These are phyloP conservation scores for Nyctereutes procyonoides DNA, from an alignment of 2,113 vertebrate genomes.

Conservation along the genomic window DNA sequence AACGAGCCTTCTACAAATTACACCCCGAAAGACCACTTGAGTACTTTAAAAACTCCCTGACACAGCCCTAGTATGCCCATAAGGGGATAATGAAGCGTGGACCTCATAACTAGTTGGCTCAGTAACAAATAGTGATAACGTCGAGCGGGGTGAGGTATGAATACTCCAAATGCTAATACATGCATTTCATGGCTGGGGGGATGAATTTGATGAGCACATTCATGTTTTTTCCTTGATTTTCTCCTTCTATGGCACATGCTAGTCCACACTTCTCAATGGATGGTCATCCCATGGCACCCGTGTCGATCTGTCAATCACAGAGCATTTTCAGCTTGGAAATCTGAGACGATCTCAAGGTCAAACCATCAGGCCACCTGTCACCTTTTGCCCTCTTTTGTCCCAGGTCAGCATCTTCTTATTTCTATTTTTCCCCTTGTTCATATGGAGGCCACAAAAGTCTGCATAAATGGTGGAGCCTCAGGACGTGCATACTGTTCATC, in stretches of 20 bases:
- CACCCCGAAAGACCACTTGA: background rate
- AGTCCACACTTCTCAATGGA: background rate
- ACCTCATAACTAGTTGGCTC: background rate
- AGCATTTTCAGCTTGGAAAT: background rate
- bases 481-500: accelerated
- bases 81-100: background rate
- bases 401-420: background rate
- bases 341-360: background rate
- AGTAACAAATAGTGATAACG: too few species aligned
- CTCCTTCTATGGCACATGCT: background rate
- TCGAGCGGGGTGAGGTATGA: background rate
- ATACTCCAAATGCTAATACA: background rate
- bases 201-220: too few species aligned
- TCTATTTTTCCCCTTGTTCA: background rate
- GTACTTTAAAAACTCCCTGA: background rate
- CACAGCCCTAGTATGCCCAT: background rate
- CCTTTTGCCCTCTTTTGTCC: accelerated
- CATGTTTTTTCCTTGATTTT: background rate
- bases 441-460: background rate
- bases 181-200: background rate
- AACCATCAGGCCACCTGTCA: background rate
- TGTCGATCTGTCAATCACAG: background rate
- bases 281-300: accelerated
- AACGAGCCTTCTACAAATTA: background rate
- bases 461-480: too few species aligned